phyloP scores from a whole-genome alignment of 2,113 vertebrate species.

The Etia nguti region DNA sequence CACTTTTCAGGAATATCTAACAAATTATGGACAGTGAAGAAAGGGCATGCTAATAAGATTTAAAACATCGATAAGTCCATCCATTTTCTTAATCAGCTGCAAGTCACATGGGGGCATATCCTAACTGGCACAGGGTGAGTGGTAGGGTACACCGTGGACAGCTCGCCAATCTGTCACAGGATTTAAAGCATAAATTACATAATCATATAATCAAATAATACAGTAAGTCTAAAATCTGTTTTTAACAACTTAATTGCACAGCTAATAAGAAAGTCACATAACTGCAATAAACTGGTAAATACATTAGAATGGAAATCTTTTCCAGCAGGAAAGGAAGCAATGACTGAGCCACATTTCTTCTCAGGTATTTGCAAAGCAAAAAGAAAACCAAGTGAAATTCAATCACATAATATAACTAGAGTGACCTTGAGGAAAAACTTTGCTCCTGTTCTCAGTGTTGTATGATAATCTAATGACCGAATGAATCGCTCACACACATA shows the following conservation, averaged over 20 bases:
- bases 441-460: not conserved
- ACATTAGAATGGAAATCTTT: not conserved
- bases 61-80: not conserved
- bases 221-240: not conserved
- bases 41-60: not conserved
- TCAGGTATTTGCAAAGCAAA: not conserved
- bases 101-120: not conserved
- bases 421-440: not conserved
- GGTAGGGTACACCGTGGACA: not conserved
- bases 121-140: not conserved
- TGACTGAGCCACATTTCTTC: not conserved
- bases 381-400: not conserved
- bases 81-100: not conserved
- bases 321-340: not conserved
- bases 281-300: not conserved
- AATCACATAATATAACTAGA: not conserved
- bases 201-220: not conserved
- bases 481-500: not conserved
- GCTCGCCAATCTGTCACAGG: not conserved
- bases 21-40: not conserved
- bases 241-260: not conserved
- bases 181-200: not conserved
- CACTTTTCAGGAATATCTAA: not conserved
- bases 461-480: not conserved
- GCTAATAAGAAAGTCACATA: not conserved